A percentile compares a stretch with the other conserved stretches of the same genome.
Conservation (phyloP, 2,113 vertebrate species). For the Stomatorhinus ivindoensis region DNA sequence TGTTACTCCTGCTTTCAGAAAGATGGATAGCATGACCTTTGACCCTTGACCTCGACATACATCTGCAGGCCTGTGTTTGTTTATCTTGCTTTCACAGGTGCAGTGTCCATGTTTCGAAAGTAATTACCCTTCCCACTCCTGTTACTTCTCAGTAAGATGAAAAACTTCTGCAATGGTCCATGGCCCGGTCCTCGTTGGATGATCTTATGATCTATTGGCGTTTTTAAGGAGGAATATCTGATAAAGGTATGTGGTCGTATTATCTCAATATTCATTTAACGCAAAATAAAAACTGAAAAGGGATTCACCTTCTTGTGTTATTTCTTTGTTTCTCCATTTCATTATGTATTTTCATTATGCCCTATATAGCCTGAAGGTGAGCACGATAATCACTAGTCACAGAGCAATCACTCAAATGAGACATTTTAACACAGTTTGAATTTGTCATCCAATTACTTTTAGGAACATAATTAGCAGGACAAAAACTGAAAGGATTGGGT, state of each 20-base stretch:
- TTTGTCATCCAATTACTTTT: conserved; percentile 32
- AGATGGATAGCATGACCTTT: conserved; percentile 27
- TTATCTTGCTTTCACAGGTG: conserved; percentile 24
- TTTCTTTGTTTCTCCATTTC: not conserved
- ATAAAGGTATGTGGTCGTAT: not conserved
- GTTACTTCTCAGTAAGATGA: conserved; percentile 3
- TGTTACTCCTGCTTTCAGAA: not conserved
- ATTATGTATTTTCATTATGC: not conserved
- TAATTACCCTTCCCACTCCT: conserved; percentile 7
- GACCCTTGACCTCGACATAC: conserved; percentile 25
- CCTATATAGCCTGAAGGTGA: conserved; percentile 9
- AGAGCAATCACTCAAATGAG: conserved; percentile 22
- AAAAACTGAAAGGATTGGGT: conserved; percentile 15
- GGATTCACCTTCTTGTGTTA: not conserved
- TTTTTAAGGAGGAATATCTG: not conserved
- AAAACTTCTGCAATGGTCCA: not conserved
- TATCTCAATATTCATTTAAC: not conserved
- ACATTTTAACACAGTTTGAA: conserved; percentile 22
- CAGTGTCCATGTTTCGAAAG: not conserved
- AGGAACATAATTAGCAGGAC: conserved; percentile 18
- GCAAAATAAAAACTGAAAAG: not conserved
- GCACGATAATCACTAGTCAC: conserved; percentile 5
- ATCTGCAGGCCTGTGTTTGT: conserved; percentile 22
- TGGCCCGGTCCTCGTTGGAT: not conserved
- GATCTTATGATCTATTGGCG: not conserved